These are phyloP conservation scores for Leuciscus waleckii DNA, from an alignment of 2,797 vertebrate genomes.

Conservation along the genomic window DNA sequence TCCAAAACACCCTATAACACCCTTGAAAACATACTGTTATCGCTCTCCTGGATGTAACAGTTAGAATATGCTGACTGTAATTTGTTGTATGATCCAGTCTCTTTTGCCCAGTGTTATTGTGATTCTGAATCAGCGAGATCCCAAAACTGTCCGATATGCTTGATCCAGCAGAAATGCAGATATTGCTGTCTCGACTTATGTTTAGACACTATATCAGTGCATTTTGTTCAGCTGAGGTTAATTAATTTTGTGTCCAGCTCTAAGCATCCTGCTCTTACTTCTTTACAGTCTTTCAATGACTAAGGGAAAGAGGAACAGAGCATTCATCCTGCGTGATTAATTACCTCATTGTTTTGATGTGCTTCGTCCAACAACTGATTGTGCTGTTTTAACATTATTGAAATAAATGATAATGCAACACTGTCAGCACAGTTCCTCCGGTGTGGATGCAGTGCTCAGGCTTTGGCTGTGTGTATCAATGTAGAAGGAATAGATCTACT, in stretches of 20 bases:
- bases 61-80: background rate
- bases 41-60: background rate
- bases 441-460: background rate
- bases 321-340: slow-evolving; percentile 38
- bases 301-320: background rate
- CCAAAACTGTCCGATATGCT: background rate
- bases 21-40: background rate
- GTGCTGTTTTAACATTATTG: slow-evolving; percentile 5
- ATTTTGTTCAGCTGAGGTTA: slow-evolving; percentile 31
- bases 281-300: slow-evolving; percentile 7
- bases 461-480: background rate
- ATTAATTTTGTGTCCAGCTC: slow-evolving; percentile 17
- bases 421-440: slow-evolving; percentile 17
- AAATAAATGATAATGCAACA: slow-evolving; percentile 11
- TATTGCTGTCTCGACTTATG: background rate
- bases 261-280: background rate
- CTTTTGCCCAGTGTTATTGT: background rate
- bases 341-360: slow-evolving; percentile 33
- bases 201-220: background rate
- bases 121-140: slow-evolving; percentile 10
- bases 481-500: slow-evolving; percentile 2
- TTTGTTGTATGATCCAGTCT: background rate
- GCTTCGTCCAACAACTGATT: slow-evolving; percentile 5
- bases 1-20: background rate
- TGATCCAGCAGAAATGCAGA: background rate